Percentiles rank a stretch among this genome's conserved stretches.
phyloP scores from a whole-genome alignment of 1,140 invertebrate genomes.

The Halesus radiatus region DNA sequence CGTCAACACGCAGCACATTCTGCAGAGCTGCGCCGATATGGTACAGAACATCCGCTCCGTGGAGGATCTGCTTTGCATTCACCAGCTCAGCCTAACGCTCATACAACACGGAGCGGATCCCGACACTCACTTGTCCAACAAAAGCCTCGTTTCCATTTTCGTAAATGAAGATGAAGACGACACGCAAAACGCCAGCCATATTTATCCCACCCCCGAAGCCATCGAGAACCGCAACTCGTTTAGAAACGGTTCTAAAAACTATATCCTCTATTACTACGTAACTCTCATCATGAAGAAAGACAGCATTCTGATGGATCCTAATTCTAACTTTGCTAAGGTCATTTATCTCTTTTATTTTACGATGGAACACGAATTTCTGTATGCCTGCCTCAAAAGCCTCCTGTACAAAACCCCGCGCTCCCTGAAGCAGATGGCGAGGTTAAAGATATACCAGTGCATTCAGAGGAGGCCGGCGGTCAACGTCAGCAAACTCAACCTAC shows the following conservation, averaged over 20 bases:
- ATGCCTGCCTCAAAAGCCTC: slow-evolving; percentile 74
- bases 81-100: slow-evolving; percentile 77
- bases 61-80: slow-evolving; percentile 77
- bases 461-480: slow-evolving; percentile 74
- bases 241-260: slow-evolving; percentile 75
- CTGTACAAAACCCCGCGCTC: slow-evolving; percentile 75
- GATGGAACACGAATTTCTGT: slow-evolving; percentile 78
- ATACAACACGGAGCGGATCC: slow-evolving; percentile 79
- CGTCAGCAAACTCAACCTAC: slow-evolving; percentile 78
- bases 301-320: slow-evolving; percentile 76
- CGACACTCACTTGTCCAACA: slow-evolving; percentile 69
- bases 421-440: slow-evolving; percentile 77
- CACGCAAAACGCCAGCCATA: slow-evolving; percentile 31
- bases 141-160: slow-evolving; percentile 55
- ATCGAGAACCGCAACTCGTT: slow-evolving; percentile 67
- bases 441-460: slow-evolving; percentile 76
- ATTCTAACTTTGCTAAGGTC: slow-evolving; percentile 75
- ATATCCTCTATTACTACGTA: slow-evolving; percentile 79
- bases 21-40: slow-evolving; percentile 79
- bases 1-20: slow-evolving; percentile 76
- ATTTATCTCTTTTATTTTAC: slow-evolving; percentile 78
- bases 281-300: slow-evolving; percentile 78
- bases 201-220: slow-evolving; percentile 46
- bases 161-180: slow-evolving; percentile 54
- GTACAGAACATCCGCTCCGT: slow-evolving; percentile 77